A percentile compares a stretch with the other conserved stretches of the same genome.
Evolutionary conservation across 2,797 vertebrate genomes (phyloP).

Genomic region (Poliocrania exsul): DNA sequence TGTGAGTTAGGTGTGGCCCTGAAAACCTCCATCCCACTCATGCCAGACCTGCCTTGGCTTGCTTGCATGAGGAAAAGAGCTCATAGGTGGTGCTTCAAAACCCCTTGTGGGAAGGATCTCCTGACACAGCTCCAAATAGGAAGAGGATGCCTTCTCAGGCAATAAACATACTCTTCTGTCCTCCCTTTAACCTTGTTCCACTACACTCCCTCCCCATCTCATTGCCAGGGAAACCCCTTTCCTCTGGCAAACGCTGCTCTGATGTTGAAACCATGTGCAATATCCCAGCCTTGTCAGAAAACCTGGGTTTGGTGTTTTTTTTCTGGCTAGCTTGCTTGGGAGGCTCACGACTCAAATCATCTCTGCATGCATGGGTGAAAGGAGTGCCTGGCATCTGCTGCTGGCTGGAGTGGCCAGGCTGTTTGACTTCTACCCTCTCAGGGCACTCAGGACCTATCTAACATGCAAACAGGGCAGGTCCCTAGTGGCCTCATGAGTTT

Average conservation of each 20-base stretch:
- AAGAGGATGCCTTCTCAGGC: background rate
- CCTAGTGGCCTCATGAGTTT: background rate
- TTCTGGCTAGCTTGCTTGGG: background rate
- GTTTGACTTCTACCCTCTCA: background rate
- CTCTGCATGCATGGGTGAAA: fast-evolving
- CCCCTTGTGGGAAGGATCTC: background rate
- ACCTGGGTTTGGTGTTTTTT: background rate
- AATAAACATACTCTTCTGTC: background rate
- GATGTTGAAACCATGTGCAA: background rate
- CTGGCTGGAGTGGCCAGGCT: background rate
- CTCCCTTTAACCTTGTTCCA: background rate
- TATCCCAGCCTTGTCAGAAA: background rate
- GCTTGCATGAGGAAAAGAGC: background rate
- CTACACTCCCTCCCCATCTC: background rate
- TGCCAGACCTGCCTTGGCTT: conserved; percentile 9
- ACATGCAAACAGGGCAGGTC: background rate
- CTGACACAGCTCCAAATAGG: background rate
- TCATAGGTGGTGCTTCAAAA: background rate
- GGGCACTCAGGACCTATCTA: background rate
- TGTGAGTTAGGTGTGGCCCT: conserved; percentile 33
- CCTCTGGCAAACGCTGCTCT: background rate
- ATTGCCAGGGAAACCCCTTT: background rate
- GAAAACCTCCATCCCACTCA: background rate
- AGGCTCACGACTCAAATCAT: background rate
- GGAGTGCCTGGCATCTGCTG: background rate